These are phyloP conservation scores for Mimachlamys varia DNA, from an alignment of 2,888 invertebrate genomes.

Conservation along the genomic window DNA sequence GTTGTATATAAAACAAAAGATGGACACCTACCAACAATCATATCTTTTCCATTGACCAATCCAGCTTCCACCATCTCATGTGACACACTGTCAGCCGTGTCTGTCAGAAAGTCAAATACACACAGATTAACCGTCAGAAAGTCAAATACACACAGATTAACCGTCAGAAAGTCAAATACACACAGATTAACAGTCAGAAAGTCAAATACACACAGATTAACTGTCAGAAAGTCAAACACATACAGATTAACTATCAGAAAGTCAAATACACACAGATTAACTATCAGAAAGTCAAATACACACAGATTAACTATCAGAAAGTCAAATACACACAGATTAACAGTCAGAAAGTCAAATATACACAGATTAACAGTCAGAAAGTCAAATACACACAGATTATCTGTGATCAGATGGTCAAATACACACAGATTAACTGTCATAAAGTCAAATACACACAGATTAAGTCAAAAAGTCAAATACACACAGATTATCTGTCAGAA, in stretches of 20 bases:
- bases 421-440: too few species aligned
- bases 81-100: slow-evolving; percentile 93
- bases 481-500: slow-evolving; percentile 79
- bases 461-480: too few species aligned
- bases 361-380: too few species aligned
- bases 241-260: too few species aligned
- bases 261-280: neutral
- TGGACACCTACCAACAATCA: slow-evolving; percentile 85
- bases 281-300: slow-evolving; percentile 66
- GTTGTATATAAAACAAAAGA: too few species aligned
- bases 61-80: slow-evolving; percentile 97
- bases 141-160: neutral
- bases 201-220: neutral
- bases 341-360: too few species aligned
- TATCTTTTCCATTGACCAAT: slow-evolving; percentile 94
- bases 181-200: slow-evolving; percentile 48
- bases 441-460: neutral
- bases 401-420: too few species aligned
- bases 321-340: neutral
- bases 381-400: neutral
- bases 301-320: slow-evolving; percentile 67
- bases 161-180: slow-evolving; percentile 66
- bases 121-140: slow-evolving; percentile 40
- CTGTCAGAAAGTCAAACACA: too few species aligned
- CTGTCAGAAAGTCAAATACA: slow-evolving; percentile 66